These are phyloP conservation scores for Alloplasta piceator DNA, from an alignment of 2,888 invertebrate genomes.

Conservation along the genomic window DNA sequence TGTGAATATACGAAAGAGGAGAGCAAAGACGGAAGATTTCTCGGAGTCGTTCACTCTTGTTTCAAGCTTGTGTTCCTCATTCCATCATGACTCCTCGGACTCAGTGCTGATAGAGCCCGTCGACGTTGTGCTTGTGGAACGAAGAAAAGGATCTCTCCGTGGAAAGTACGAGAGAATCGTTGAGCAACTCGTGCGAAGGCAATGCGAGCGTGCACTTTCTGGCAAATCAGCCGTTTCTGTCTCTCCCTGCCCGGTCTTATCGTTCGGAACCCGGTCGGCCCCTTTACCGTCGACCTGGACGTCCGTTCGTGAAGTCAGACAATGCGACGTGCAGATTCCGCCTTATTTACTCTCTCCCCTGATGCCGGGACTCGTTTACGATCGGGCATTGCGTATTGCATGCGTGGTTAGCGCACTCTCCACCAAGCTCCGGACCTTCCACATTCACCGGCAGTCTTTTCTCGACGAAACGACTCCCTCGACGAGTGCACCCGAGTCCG, in stretches of 20 bases:
- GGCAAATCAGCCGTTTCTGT: slow-evolving; percentile 78
- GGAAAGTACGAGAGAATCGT: slow-evolving; percentile 51
- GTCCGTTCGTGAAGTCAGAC: slow-evolving; percentile 80
- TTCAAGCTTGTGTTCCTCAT: not conserved
- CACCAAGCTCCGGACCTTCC: slow-evolving; percentile 34
- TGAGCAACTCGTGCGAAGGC: slow-evolving; percentile 41
- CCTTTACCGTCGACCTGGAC: slow-evolving; percentile 79
- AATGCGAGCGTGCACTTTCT: slow-evolving; percentile 68
- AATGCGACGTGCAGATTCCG: slow-evolving; percentile 81
- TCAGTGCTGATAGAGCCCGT: slow-evolving; percentile 8
- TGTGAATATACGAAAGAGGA: not conserved
- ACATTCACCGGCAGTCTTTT: slow-evolving; percentile 39
- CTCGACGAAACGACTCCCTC: slow-evolving; percentile 41
- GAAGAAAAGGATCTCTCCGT: slow-evolving; percentile 18
- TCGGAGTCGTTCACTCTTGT: not conserved
- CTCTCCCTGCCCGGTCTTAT: slow-evolving; percentile 71
- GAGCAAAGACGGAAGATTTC: not conserved
- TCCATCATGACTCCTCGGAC: not conserved
- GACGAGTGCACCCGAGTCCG: slow-evolving; percentile 4
- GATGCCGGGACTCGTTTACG: slow-evolving; percentile 19
- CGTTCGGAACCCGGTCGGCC: slow-evolving; percentile 73
- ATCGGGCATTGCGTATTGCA: slow-evolving; percentile 46
- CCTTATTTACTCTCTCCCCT: slow-evolving; percentile 79
- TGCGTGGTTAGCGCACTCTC: slow-evolving; percentile 20
- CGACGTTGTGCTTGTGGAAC: slow-evolving; percentile 7